Percentiles rank a stretch among this genome's conserved stretches.
phyloP scores from a whole-genome alignment of 35 echinoderm and acorn worm genomes.

The Holothuria glaberrima region DNA sequence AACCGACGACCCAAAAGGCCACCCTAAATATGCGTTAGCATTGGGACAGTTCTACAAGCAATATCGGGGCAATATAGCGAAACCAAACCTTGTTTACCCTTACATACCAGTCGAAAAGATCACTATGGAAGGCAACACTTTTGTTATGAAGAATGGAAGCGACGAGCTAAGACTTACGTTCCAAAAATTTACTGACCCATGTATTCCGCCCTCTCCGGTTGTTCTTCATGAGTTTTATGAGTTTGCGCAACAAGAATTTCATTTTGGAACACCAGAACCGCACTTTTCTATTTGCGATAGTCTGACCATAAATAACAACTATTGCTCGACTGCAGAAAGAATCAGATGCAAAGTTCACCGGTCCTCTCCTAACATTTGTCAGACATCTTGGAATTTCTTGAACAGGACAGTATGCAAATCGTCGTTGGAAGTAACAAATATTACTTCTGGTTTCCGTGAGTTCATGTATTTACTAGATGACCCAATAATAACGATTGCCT shows the following conservation, averaged over 20 bases:
- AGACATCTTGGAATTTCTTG: background rate
- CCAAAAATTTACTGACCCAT: background rate
- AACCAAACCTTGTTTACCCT: background rate
- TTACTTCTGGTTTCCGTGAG: constrained; percentile 3
- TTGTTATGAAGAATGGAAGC: background rate
- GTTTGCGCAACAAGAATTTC: background rate
- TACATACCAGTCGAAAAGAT: background rate
- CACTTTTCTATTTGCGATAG: background rate
- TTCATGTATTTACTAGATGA: background rate
- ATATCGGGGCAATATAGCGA: background rate
- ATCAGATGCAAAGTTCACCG: background rate
- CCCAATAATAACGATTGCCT: background rate
- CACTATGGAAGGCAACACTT: background rate
- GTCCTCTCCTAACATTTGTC: background rate
- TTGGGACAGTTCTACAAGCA: background rate
- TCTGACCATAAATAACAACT: background rate
- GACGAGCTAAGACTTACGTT: background rate
- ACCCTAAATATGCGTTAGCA: background rate
- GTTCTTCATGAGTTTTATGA: background rate
- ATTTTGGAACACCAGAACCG: background rate
- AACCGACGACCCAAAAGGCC: background rate
- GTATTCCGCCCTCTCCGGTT: background rate
- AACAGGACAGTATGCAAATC: background rate
- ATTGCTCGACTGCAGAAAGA: background rate
- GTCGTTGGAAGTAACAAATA: background rate